Evolutionary conservation across 2,888 invertebrate genomes (phyloP), one percentile per base, ranked within the genome.

Genomic region (Rhogogaster chlorosoma): DNA sequence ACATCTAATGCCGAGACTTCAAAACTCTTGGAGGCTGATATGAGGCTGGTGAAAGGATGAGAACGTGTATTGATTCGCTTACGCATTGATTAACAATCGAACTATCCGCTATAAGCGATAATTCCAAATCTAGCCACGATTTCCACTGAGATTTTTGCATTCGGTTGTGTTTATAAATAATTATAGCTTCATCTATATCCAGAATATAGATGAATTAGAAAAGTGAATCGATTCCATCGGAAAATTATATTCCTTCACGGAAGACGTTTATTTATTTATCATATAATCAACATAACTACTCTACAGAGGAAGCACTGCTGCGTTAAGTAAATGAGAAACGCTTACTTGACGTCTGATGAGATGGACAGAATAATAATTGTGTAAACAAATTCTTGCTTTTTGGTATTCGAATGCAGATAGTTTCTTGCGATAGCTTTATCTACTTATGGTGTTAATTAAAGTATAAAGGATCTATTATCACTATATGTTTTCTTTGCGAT

Each of bases 381-480:
- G 42, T 18, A 42, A 38, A 73, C 29, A 42, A 73, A 42, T 38
- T 73, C 70, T 12, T n/a, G 71, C n/a, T 18, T 42, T 73, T 42
- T 42, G 42, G 15, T 22, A 42, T 73, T 42, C 26, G 22, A 26
- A 22, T 12, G 32, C 26, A 67, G 67, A 32, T 32, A 61, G 6
- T 67, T 32, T 32, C 67, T 67, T 12, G 18, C 67, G 6, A 4
- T 18, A 26, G 67, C 29, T 67, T 67, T 18, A 32, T 10, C 7
- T 67, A n/a, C 9, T n/a, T 73, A 38, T n/a, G 15, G 4, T 77
- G 26, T 49, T 49, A 53, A 53, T 53, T 15, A 5, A 36, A 45
- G 53, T 53, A 77, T 77, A 77, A 53, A 32, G 77, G 49, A 53
- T 77, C 77, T n/a, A 77, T 53, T 77, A 77, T 77, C 53, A 22